A percentile compares a stretch with the other conserved stretches of the same genome.
Conservation (phyloP, 2,888 invertebrate species). For the Mamestra brassicae region DNA sequence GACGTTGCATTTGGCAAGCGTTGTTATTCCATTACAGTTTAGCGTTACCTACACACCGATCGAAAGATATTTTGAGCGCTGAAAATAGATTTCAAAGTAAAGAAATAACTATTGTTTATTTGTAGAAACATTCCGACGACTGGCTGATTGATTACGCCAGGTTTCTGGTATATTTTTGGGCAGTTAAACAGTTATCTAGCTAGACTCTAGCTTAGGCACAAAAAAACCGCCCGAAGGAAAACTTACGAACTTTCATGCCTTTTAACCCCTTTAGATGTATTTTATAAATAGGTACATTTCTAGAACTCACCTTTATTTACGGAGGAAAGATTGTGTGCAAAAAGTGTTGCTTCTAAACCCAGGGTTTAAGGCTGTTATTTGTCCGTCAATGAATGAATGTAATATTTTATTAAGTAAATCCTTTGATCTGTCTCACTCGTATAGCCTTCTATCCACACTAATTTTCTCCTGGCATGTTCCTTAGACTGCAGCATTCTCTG, state of each 20-base stretch:
- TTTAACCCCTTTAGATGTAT: no score
- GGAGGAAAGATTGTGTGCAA: no score
- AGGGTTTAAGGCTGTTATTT: neutral
- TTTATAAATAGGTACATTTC: no score
- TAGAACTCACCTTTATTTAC: no score
- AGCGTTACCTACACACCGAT: slow-evolving; percentile 44
- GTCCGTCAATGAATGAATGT: neutral
- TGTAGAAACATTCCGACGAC: slow-evolving; percentile 29
- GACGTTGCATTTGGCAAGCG: slow-evolving; percentile 54
- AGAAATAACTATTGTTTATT: slow-evolving; percentile 44
- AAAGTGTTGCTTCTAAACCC: no score
- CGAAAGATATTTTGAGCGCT: slow-evolving; percentile 39
- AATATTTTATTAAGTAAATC: neutral
- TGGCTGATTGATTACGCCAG: slow-evolving; percentile 22
- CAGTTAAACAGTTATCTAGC: neutral
- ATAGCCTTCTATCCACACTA: no score
- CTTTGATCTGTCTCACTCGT: neutral
- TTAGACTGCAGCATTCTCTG: no score
- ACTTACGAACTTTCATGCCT: neutral
- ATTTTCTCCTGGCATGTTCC: neutral
- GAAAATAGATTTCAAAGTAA: slow-evolving; percentile 48
- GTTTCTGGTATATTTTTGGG: neutral
- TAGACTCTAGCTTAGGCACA: neutral
- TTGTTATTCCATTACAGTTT: slow-evolving; percentile 52
- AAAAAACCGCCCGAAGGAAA: neutral